phyloP scores from a whole-genome alignment of 2,113 vertebrate genomes.

The Gobius niger region DNA sequence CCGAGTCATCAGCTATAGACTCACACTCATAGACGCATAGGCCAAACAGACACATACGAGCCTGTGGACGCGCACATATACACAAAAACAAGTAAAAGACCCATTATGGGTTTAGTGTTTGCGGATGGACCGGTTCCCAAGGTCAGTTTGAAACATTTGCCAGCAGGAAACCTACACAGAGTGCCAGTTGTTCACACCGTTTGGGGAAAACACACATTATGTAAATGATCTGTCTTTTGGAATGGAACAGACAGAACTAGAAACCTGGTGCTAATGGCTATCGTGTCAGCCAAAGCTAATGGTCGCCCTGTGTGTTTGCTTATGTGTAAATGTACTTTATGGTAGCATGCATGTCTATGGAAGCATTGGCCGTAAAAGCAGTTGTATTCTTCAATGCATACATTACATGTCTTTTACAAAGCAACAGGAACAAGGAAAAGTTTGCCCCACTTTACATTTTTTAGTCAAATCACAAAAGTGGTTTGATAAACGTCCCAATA shows the following conservation, averaged over 20 bases:
- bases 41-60: constrained; percentile 51
- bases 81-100: constrained; percentile 77
- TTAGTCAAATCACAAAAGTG: constrained; percentile 34
- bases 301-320: constrained; percentile 48
- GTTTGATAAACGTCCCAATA: constrained; percentile 25
- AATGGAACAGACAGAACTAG: constrained; percentile 67
- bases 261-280: constrained; percentile 68
- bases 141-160: constrained; percentile 81
- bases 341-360: not conserved
- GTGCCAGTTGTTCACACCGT: constrained; percentile 72
- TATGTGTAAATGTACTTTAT: constrained; percentile 22
- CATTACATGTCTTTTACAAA: constrained; percentile 7
- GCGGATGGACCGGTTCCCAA: constrained; percentile 72
- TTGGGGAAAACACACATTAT: constrained; percentile 80
- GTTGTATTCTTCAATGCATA: constrained; percentile 1
- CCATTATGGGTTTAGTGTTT: constrained; percentile 72
- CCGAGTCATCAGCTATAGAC: constrained; percentile 62
- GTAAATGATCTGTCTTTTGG: constrained; percentile 77
- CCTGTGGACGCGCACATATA: constrained; percentile 42
- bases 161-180: constrained; percentile 76
- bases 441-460: constrained; percentile 46
- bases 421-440: constrained; percentile 29
- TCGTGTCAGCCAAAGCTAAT: constrained; percentile 74
- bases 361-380: constrained; percentile 5
- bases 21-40: constrained; percentile 29